Evolutionary conservation across 1,140 invertebrate genomes (phyloP).

Genomic region (Lethrus apterus): DNA sequence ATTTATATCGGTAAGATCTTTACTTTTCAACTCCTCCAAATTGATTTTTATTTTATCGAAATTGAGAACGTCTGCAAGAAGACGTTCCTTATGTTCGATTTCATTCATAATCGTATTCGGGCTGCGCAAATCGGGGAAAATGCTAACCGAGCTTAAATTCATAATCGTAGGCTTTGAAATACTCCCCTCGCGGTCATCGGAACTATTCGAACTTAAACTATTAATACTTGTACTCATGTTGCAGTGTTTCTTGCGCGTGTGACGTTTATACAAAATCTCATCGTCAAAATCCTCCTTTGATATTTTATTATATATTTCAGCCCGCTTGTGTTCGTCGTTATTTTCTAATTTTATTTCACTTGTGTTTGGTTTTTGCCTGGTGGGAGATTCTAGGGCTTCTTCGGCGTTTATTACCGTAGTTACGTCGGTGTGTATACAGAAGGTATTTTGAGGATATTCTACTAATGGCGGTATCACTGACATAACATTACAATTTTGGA

Average conservation of each 20-base stretch:
- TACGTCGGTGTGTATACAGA: conserved; percentile 36
- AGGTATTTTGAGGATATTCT: conserved; percentile 18
- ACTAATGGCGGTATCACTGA: conserved; percentile 27
- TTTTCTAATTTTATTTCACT: conserved; percentile 9
- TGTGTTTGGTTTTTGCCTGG: conserved; percentile 8
- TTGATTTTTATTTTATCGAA: conserved; percentile 41
- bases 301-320: conserved; percentile 47
- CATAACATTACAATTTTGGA: conserved; percentile 28
- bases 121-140: conserved; percentile 43
- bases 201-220: conserved; percentile 30
- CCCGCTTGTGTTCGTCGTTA: conserved; percentile 22
- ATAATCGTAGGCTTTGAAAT: conserved; percentile 36
- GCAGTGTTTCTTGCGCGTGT: conserved; percentile 39
- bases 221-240: conserved; percentile 21
- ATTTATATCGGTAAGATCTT: not conserved
- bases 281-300: conserved; percentile 50
- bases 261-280: conserved; percentile 46
- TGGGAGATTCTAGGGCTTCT: conserved; percentile 46
- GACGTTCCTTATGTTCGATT: conserved; percentile 48
- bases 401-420: conserved; percentile 44
- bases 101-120: conserved; percentile 47
- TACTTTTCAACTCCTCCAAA: conserved; percentile 12
- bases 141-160: conserved; percentile 41
- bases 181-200: conserved; percentile 23
- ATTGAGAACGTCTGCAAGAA: conserved; percentile 45